Conservation (phyloP, 1,140 invertebrate genomes). For the Melanaphis sacchari region DNA sequence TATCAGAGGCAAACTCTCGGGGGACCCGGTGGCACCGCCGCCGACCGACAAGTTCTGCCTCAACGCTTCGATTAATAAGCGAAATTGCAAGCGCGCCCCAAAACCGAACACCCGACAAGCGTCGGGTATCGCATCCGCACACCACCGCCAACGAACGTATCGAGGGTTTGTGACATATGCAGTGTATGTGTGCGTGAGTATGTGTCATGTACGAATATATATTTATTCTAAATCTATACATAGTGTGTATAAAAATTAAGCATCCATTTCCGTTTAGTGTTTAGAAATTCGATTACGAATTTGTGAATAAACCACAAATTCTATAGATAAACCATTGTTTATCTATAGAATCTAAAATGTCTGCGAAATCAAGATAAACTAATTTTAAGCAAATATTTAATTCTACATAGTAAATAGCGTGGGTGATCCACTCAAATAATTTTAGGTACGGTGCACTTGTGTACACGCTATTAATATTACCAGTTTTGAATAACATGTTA, state of each 20-base stretch:
- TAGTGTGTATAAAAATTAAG: neutral
- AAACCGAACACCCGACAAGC: neutral
- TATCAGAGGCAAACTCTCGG: slow-evolving; percentile 13
- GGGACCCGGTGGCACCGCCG: neutral
- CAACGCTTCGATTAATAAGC: slow-evolving; percentile 57
- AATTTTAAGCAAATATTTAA: neutral
- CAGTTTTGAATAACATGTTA: too few species aligned
- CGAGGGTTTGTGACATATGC: neutral
- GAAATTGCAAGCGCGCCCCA: slow-evolving; percentile 30
- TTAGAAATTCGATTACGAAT: neutral
- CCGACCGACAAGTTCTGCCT: slow-evolving; percentile 51
- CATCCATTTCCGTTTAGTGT: neutral
- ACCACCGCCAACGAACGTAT: neutral
- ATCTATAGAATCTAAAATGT: neutral
- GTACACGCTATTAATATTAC: too few species aligned
- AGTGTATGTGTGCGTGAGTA: neutral
- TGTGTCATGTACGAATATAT: neutral
- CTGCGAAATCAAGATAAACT: neutral
- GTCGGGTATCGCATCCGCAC: slow-evolving; percentile 25
- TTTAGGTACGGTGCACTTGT: too few species aligned
- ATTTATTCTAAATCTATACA: neutral
- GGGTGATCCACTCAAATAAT: too few species aligned
- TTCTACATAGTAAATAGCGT: too few species aligned
- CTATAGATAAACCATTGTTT: neutral
- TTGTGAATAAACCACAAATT: neutral